phyloP scores from a whole-genome alignment of 2,797 vertebrate species.

The Betta splendens region DNA sequence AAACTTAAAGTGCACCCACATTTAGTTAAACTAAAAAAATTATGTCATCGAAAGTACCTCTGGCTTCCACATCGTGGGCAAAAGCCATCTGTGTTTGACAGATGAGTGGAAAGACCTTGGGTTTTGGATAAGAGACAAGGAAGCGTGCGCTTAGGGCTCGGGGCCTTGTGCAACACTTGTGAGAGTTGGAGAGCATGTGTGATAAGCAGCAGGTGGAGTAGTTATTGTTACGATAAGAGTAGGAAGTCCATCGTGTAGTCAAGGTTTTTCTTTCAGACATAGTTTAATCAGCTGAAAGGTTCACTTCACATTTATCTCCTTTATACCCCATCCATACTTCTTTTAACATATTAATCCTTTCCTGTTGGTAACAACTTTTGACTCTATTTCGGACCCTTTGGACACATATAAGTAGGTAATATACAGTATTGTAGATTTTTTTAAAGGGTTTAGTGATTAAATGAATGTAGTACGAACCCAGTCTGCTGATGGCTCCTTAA shows the following conservation, averaged over 20 bases:
- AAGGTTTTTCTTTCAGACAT: conserved; percentile 54
- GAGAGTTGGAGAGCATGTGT: conserved; percentile 34
- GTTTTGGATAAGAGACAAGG: conserved; percentile 55
- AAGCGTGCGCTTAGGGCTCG: conserved; percentile 4
- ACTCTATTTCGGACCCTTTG: not conserved
- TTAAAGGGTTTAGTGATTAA: too few relatives aligned
- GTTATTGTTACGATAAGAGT: conserved; percentile 61
- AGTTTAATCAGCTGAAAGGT: conserved; percentile 72
- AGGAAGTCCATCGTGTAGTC: conserved; percentile 48
- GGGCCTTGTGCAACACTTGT: conserved; percentile 37
- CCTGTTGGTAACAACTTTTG: not conserved
- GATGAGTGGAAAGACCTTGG: conserved; percentile 55
- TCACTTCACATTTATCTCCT: conserved; percentile 54
- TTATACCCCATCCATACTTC: not conserved
- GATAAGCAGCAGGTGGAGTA: conserved; percentile 69
- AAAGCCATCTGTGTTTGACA: conserved; percentile 50
- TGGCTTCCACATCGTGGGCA: conserved; percentile 7
- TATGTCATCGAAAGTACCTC: conserved; percentile 6
- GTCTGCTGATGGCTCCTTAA: conserved; percentile 20
- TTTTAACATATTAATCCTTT: not conserved
- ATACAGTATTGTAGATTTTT: too few relatives aligned
- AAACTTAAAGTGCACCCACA: not conserved
- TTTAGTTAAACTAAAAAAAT: conserved; percentile 3
- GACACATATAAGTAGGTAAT: too few relatives aligned
- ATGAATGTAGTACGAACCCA: conserved; percentile 23